These are phyloP conservation scores for Cremastobaeus sp. DNA, from an alignment of 2,888 invertebrate genomes.

Conservation along the genomic window DNA sequence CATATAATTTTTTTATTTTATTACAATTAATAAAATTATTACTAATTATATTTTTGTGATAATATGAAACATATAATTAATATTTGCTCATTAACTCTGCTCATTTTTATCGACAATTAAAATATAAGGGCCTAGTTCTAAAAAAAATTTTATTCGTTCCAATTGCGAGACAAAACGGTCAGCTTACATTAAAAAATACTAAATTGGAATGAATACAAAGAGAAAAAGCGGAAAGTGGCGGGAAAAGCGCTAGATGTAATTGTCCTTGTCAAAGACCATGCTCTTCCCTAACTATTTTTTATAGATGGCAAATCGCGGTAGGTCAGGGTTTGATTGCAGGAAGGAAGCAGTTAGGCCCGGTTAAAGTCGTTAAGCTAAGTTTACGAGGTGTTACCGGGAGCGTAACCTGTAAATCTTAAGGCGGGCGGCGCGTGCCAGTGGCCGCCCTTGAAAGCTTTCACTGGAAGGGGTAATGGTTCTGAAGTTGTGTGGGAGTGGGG, in stretches of 20 bases:
- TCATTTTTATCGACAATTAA: too few species aligned
- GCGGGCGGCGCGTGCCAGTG: slow-evolving; percentile 77
- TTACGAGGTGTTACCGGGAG: slow-evolving; percentile 79
- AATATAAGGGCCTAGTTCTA: too few species aligned
- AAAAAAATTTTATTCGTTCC: too few species aligned
- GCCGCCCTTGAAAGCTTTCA: slow-evolving; percentile 74
- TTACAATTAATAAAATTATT: too few species aligned
- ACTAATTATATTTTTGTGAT: too few species aligned
- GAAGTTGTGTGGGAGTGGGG: slow-evolving; percentile 69
- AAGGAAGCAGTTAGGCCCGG: slow-evolving; percentile 79
- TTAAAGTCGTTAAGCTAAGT: slow-evolving; percentile 79
- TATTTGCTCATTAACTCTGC: too few species aligned
- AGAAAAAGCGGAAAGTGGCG: not conserved
- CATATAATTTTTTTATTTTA: too few species aligned
- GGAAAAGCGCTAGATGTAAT: not conserved
- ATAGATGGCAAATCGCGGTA: slow-evolving; percentile 65
- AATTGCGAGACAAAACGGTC: too few species aligned
- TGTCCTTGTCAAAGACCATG: slow-evolving; percentile 22
- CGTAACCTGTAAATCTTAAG: slow-evolving; percentile 78
- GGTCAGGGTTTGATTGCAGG: slow-evolving; percentile 78
- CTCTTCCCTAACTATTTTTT: slow-evolving; percentile 54
- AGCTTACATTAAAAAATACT: too few species aligned
- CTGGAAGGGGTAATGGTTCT: slow-evolving; percentile 68
- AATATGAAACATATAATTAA: too few species aligned
- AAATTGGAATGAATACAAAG: too few species aligned